Evolutionary conservation across 2,113 vertebrate genomes (phyloP), one percentile per base, ranked within the genome.

Genomic region (Bombycilla garrulus): DNA sequence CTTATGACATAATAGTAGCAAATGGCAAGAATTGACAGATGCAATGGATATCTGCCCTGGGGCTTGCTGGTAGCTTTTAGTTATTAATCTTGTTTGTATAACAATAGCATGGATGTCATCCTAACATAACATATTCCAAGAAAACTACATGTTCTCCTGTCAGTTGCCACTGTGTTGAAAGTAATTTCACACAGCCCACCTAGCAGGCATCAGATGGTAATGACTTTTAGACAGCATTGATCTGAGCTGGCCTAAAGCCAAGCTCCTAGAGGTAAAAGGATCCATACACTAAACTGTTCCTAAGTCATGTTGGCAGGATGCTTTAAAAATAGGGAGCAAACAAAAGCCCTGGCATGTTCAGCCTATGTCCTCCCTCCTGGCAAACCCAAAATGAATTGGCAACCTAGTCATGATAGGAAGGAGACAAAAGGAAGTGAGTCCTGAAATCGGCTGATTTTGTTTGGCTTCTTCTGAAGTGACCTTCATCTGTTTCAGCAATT

Each of bases 71-170:
- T 67, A 93, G 80, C 92, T 83, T 92, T 56, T 56, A 90, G 85
- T 90, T 95, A 95, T 93, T 95, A 94, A 86, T 93, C 88, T 96
- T 92, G 73, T 94, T 96, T 96, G 56, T 88, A 12, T 45, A 95
- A 92, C 87, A 89, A 94, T 61, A 86, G 89, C 76, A 85, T 81
- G 38, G 6, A 71, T 92, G 76, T 87, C 89, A 96, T 66, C 25
- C 51, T 79, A 92, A 71, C 76, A 85, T 69, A 58, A 88, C 80
- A 53, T 74, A 88, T 92, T 92, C 91, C 87, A 93, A 94, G 92
- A 93, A 95, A 91, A 93, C 65, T n/a, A 91, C 91, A 67, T 61
- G 85, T 64, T 90, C 67, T 84, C 57, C 78, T 91, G 92, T 90
- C 96, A 91, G 93, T 78, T 5, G 18, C 78, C 51, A 24, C 85